Evolutionary conservation across 2,113 vertebrate species (phyloP), one percentile per base, ranked within the genome.

Genomic region (Spheniscus mendiculus): DNA sequence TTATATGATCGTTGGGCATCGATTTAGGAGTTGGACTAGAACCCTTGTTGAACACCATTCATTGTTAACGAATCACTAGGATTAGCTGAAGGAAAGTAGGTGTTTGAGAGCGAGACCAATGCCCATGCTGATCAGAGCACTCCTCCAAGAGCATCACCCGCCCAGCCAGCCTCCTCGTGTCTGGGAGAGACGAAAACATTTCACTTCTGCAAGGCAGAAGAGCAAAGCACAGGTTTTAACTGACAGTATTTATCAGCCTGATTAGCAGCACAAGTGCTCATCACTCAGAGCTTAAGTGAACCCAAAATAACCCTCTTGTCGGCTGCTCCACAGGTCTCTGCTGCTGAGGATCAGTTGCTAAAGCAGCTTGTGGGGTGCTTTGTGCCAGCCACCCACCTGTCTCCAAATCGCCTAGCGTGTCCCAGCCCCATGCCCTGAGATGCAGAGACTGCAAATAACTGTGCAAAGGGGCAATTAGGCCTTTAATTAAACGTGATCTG

Each of bases 261-360:
- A 97, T 94, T 69, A 97, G 80, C 80, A 76, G 56, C 61, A 72
- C 44, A 83, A 97, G 81, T 61, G 52, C 83, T 97, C 36, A 92
- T 92, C 65, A 91, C 30, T 74, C 76, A 76, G 70, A 61, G 77
- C 77, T 83, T 49, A 92, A 95, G 36, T 61, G 94, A 97, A 92
- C 56, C 77, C 49, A 87, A 93, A 97, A 92, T 89, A 92, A 94
- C 42, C 27, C 58, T 53, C 66, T 65, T 26, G 44, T 11, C 82
- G 61, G 15, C 58, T 63, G 69, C 23, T 87, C 93, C 55, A 83
- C 63, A 66, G 79, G 90, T 86, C 61, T 63, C 62, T 61, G 58
- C 70, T 56, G 34, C 71, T 65, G 44, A 74, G 40, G 69, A 70
- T 13, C 20, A 69, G 25, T 3, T 83, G 38, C 42, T 32, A 30